These are phyloP conservation scores for Prinia subflava DNA, from an alignment of 2,113 vertebrate genomes.

Conservation along the genomic window DNA sequence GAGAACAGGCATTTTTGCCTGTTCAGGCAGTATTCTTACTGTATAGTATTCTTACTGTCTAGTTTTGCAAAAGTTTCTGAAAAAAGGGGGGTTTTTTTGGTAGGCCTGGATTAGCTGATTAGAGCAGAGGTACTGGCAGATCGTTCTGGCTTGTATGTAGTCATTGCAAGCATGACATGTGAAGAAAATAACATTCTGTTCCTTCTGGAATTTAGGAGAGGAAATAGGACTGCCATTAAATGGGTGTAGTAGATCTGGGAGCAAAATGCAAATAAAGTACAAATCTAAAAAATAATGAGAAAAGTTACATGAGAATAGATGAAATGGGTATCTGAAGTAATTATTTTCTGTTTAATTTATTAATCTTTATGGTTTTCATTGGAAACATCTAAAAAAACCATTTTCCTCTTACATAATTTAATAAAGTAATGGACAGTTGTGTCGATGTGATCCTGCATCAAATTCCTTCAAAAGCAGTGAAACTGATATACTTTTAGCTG, in stretches of 20 bases:
- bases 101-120: not conserved
- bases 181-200: not conserved
- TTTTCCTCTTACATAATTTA: too few relatives aligned
- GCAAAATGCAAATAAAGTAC: not conserved
- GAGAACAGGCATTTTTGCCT: not conserved
- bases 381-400: not conserved
- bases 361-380: not conserved
- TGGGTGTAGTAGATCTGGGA: not conserved
- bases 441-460: not conserved
- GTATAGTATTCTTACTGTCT: too few relatives aligned
- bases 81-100: not conserved
- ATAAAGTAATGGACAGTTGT: not conserved
- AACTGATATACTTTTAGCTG: not conserved
- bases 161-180: not conserved
- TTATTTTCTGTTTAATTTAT: not conserved
- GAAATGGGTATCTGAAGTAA: not conserved
- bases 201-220: not conserved
- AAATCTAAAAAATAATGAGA: not conserved
- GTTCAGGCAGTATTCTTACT: too few relatives aligned
- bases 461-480: not conserved
- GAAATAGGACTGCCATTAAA: not conserved
- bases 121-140: not conserved
- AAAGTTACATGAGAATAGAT: not conserved
- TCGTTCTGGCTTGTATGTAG: not conserved
- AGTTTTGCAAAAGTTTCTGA: not conserved